Evolutionary conservation across 2,113 vertebrate species (phyloP).

Genomic region (Scartelaos histophorus): DNA sequence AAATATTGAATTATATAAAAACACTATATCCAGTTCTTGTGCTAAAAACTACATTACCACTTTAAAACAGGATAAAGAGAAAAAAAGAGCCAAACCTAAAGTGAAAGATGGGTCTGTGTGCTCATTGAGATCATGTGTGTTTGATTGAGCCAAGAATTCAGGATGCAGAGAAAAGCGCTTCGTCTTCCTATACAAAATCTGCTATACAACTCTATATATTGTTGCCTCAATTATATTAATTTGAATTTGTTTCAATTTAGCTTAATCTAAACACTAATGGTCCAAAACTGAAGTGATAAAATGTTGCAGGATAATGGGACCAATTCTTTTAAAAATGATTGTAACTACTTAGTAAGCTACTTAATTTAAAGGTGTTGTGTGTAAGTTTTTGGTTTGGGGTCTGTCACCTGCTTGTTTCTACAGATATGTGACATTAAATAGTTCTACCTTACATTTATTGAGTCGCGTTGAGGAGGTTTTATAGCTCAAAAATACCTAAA

Average conservation of each 20-base stretch:
- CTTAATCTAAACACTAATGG: too few relatives aligned
- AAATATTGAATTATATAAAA: not conserved
- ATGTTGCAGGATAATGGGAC: not conserved
- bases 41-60: not conserved
- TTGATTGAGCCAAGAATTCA: slow-evolving; percentile 57
- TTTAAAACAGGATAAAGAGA: slow-evolving; percentile 27
- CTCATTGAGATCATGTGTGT: slow-evolving; percentile 66
- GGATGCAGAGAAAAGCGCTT: slow-evolving; percentile 12
- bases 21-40: not conserved
- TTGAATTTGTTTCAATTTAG: too few relatives aligned
- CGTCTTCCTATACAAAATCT: not conserved
- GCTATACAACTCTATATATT: not conserved
- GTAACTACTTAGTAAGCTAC: not conserved
- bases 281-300: too few relatives aligned
- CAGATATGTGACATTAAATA: too few relatives aligned
- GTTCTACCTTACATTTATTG: too few relatives aligned
- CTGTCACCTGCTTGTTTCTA: too few relatives aligned
- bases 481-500: too few relatives aligned
- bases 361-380: not conserved
- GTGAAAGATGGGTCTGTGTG: slow-evolving; percentile 37
- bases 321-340: not conserved
- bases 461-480: too few relatives aligned
- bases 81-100: slow-evolving; percentile 20
- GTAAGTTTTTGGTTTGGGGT: too few relatives aligned
- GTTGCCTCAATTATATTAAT: too few relatives aligned